Percentiles rank a stretch among this genome's conserved stretches.
These are phyloP conservation scores for Tupiocoris notatus DNA, from an alignment of 2,888 invertebrate species.

Conservation along the genomic window DNA sequence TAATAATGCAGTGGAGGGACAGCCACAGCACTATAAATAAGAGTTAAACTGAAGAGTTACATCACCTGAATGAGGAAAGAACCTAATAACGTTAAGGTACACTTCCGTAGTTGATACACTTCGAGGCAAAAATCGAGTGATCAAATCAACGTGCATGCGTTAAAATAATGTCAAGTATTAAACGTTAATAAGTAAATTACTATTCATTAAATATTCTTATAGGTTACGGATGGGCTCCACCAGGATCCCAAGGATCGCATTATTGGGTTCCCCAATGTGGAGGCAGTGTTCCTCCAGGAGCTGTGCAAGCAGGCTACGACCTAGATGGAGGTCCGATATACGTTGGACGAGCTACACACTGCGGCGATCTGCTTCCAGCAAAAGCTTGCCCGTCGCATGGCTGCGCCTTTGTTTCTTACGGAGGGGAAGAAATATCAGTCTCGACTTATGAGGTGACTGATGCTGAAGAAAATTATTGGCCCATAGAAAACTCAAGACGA, in stretches of 20 bases:
- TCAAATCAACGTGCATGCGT: no score
- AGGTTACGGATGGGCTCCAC: constrained; percentile 40
- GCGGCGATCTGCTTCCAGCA: constrained; percentile 52
- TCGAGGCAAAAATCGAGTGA: no score
- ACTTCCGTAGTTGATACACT: no score
- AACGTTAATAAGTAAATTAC: no score
- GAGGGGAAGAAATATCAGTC: constrained; percentile 50
- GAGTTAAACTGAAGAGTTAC: no score
- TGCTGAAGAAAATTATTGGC: no score
- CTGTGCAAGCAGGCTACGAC: constrained; percentile 66
- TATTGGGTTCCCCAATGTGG: constrained; percentile 50
- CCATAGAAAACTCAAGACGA: no score
- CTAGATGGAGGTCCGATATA: constrained; percentile 70
- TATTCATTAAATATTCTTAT: neutral
- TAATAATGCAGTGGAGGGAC: no score
- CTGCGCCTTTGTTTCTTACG: constrained; percentile 50
- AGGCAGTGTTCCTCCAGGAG: constrained; percentile 58
- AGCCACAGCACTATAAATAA: no score
- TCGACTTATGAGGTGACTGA: constrained; percentile 53
- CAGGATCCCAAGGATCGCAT: constrained; percentile 33
- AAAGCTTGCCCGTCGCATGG: constrained; percentile 51
- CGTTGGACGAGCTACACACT: constrained; percentile 62
- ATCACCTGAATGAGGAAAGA: no score
- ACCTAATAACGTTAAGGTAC: no score
- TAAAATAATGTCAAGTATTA: no score